A percentile compares a stretch with the other conserved stretches of the same genome.
These are phyloP conservation scores for Parnassius orleans DNA, from an alignment of 2,888 invertebrate genomes.

Conservation along the genomic window DNA sequence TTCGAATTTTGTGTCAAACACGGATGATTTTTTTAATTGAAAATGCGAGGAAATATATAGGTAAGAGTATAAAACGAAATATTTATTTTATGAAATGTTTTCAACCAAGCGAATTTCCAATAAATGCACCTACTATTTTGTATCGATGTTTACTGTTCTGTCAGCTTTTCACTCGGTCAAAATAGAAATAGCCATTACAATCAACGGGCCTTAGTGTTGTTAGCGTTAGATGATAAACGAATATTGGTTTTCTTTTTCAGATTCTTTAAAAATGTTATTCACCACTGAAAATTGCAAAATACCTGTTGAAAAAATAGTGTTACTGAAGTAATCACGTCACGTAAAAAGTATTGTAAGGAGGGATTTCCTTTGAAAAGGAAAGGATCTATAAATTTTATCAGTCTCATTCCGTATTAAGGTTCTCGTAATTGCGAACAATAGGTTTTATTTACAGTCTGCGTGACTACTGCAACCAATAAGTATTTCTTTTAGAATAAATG, in stretches of 20 bases:
- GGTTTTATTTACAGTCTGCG: constrained; percentile 44
- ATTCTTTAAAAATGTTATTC: background rate
- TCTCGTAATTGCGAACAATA: constrained; percentile 54
- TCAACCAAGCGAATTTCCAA: no score
- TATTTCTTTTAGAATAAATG: constrained; percentile 27
- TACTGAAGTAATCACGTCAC: constrained; percentile 10
- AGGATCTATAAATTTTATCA: constrained; percentile 50
- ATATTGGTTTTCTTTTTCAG: background rate
- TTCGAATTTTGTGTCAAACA: no score
- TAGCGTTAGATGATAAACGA: background rate
- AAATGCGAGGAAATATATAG: no score
- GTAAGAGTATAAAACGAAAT: no score
- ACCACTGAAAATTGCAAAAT: background rate
- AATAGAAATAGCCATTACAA: background rate
- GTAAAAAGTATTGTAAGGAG: constrained; percentile 25
- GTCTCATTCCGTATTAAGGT: constrained; percentile 45
- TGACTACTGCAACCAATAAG: constrained; percentile 20
- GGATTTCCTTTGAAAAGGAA: constrained; percentile 37
- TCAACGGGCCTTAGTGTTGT: background rate
- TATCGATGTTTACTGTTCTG: background rate
- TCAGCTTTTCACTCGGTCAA: background rate
- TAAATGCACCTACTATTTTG: background rate
- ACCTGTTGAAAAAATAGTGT: constrained; percentile 6
- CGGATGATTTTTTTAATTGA: no score
- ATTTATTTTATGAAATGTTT: no score